Conservation (phyloP, 2,797 vertebrate species). For the Melanotaenia maccullochi region DNA sequence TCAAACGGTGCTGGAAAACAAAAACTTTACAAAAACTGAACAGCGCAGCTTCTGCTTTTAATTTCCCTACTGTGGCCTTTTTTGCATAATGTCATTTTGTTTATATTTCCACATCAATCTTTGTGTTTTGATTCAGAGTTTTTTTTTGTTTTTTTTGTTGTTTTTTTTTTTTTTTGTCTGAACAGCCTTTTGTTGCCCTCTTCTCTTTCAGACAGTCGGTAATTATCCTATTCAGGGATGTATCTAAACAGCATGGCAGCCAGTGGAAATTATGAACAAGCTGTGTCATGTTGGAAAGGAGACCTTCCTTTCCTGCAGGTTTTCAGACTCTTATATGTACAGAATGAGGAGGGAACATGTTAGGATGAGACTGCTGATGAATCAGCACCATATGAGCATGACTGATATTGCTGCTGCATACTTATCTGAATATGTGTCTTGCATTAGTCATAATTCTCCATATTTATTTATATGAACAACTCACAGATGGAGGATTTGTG, state of each 20-base stretch:
- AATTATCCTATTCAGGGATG: conserved; percentile 67
- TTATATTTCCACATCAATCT: conserved; percentile 19
- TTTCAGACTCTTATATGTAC: conserved; percentile 23
- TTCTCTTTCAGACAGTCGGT: conserved; percentile 39
- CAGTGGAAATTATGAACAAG: conserved; percentile 44
- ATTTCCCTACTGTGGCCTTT: neutral
- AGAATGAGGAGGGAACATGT: conserved; percentile 12
- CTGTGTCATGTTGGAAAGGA: conserved; percentile 46
- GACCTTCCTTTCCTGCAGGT: conserved; percentile 28
- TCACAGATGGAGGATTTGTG: neutral
- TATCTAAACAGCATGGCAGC: conserved; percentile 58
- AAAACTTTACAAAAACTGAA: neutral
- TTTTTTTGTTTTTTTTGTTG: neutral
- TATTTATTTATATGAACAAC: neutral
- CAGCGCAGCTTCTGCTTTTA: neutral
- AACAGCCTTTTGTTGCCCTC: conserved; percentile 38
- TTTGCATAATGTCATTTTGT: conserved; percentile 14
- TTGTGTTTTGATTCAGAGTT: conserved; percentile 23
- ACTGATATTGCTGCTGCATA: conserved; percentile 12
- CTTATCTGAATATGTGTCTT: neutral
- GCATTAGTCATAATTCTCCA: neutral
- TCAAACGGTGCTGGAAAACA: conserved; percentile 5
- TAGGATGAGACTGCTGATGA: conserved; percentile 20
- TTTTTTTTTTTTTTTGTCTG: conserved; percentile 23
- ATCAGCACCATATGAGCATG: conserved; percentile 16